Conservation (phyloP, 2,797 vertebrate genomes). For the Sebastes flavidus region DNA sequence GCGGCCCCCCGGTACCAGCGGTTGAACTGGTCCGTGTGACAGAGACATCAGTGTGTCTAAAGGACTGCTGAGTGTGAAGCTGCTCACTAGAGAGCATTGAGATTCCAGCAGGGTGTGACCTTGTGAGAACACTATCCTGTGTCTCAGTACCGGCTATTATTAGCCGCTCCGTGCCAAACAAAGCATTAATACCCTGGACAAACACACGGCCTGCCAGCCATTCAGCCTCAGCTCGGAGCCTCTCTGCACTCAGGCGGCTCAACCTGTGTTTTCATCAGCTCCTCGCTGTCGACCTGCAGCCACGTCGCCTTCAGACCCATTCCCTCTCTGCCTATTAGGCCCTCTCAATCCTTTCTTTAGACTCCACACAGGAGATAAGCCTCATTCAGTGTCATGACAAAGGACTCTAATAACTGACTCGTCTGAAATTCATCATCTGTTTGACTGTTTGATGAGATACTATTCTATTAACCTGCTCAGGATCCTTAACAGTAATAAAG, state of each 20-base stretch:
- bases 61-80: neutral
- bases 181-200: constrained; percentile 73
- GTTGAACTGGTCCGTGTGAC: neutral
- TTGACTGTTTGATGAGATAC: neutral
- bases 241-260: constrained; percentile 30
- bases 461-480: neutral
- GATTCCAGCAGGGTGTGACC: constrained; percentile 63
- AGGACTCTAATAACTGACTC: constrained; percentile 26
- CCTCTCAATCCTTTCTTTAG: constrained; percentile 37
- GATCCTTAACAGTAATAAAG: neutral
- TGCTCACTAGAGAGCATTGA: constrained; percentile 18
- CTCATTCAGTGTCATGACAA: constrained; percentile 19
- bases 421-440: constrained; percentile 28
- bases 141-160: constrained; percentile 61
- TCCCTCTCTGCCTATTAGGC: constrained; percentile 28
- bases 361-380: constrained; percentile 6
- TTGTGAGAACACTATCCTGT: constrained; percentile 63
- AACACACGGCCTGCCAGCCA: constrained; percentile 54
- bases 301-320: constrained; percentile 11
- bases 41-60: neutral
- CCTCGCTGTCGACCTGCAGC: constrained; percentile 21
- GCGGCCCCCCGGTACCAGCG: neutral
- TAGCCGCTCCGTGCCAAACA: constrained; percentile 68
- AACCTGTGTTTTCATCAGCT: constrained; percentile 51
- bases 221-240: constrained; percentile 30